Evolutionary conservation across 2,888 invertebrate genomes (phyloP).

Genomic region (Stenoptilia bipunctidactyla): DNA sequence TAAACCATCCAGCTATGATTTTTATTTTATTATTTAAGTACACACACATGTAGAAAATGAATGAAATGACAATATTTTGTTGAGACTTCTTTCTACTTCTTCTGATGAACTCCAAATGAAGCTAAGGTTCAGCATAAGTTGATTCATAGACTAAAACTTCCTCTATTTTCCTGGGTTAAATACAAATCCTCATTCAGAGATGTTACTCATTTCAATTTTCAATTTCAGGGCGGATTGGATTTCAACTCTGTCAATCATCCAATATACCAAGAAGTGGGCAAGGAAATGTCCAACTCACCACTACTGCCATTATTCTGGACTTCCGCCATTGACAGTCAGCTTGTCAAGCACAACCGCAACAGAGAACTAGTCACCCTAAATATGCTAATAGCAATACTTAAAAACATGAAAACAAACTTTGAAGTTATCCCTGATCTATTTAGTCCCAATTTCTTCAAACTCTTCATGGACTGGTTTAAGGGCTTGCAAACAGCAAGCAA

Average conservation of each 20-base stretch:
- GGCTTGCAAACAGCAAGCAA: conserved; percentile 68
- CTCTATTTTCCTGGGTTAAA: no score
- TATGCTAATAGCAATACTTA: conserved; percentile 69
- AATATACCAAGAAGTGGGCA: conserved; percentile 72
- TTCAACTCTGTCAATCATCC: conserved; percentile 73
- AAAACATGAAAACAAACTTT: conserved; percentile 52
- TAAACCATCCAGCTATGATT: no score
- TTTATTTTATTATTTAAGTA: no score
- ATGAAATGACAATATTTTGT: no score
- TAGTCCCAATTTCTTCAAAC: conserved; percentile 74
- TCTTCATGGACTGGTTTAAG: conserved; percentile 75
- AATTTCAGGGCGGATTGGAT: conserved; percentile 71
- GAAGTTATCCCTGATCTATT: conserved; percentile 68
- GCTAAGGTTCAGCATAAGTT: no score
- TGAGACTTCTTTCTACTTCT: no score
- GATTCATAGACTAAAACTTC: no score
- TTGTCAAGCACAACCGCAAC: conserved; percentile 61
- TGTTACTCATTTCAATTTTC: no score
- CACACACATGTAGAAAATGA: no score
- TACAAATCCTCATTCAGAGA: no score
- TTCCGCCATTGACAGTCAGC: conserved; percentile 54
- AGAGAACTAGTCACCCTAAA: conserved; percentile 73
- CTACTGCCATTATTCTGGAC: conserved; percentile 70
- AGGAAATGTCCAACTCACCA: conserved; percentile 61
- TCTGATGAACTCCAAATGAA: no score